These are phyloP conservation scores for Stichodactyla mertensii DNA, from an alignment of 64 coral and sea anemone genomes.

Conservation along the genomic window DNA sequence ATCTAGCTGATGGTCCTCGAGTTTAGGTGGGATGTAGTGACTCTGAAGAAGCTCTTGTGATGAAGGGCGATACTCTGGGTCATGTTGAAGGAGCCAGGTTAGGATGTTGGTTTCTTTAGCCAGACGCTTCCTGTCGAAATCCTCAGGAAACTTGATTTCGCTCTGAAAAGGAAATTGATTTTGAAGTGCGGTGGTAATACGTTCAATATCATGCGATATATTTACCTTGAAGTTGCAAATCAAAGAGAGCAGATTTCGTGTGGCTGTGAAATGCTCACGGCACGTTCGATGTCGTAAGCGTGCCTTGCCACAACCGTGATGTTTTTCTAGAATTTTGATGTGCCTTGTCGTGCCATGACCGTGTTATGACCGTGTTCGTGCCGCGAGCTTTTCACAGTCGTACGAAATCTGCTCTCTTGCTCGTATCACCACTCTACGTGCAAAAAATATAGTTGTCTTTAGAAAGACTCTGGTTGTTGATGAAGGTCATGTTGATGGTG, in stretches of 20 bases:
- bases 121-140: conserved; percentile 67
- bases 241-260: not conserved
- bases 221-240: no score
- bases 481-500: no score
- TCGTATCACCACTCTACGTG: no score
- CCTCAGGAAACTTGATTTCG: conserved; percentile 67
- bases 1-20: conserved; percentile 71
- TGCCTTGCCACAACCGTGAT: not conserved
- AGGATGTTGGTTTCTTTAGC: conserved; percentile 64
- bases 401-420: no score
- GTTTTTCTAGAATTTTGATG: no score
- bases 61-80: conserved; percentile 68
- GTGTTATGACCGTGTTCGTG: no score
- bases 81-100: conserved; percentile 80
- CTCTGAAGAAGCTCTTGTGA: conserved; percentile 85
- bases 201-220: no score
- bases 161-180: conserved; percentile 36
- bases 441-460: no score
- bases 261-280: not conserved
- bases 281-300: not conserved
- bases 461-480: no score
- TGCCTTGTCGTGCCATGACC: no score
- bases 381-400: no score
- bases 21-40: conserved; percentile 82
- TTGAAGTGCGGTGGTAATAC: not conserved